Base-by-base conservation (phyloP, 2,888 invertebrate species). In the Orthosia gracilis region DNA sequence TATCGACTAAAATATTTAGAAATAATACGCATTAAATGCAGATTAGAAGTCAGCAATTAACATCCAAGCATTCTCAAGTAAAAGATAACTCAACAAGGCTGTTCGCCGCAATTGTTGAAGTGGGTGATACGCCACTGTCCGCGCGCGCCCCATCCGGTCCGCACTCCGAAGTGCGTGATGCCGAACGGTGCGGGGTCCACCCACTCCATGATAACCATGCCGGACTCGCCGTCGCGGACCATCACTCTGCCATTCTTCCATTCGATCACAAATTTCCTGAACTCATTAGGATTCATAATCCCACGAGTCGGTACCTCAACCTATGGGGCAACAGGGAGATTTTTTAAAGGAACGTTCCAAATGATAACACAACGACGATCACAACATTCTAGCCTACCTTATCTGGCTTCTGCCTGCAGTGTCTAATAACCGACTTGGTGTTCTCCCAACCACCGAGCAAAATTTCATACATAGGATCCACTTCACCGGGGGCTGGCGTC, bases 401-500 rank as follows among this genome's bases (percentile, higher is more conserved):
- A 85, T 97, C 97, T 50, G 97, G 97, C 88, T 97, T 96, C 91
- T 97, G 96, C 85, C 97, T 96, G 95, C 97, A 97, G 91, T 97
- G 94, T 91, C 97, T 97, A 91, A 97, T 97, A 82, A 97, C 97
- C 55, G 97, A 97, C 84, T 97, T 97, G 63, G 95, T 96, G 91
- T 97, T 97, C 78, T 97, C 97, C 97, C 98, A 98, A 77, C 97
- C 97, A 68, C 97, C 98, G 85, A 98, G 96, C 87, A 98, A 96
- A 83, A 97, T 94, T 94, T 98, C 97, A 90, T 97, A 97, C 95
- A 97, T 97, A 45, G 97, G 97, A 84, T 97, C 97, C 73, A 97
- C 94, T 89, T 97, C 97, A 57, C 92, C 94, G 65, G 97, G 96
- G 23, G 93, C 96, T 82, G 92, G 89, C 58, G 97, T 96, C 81